Conservation (phyloP, 2,888 invertebrate species). For the Noctua pronuba region DNA sequence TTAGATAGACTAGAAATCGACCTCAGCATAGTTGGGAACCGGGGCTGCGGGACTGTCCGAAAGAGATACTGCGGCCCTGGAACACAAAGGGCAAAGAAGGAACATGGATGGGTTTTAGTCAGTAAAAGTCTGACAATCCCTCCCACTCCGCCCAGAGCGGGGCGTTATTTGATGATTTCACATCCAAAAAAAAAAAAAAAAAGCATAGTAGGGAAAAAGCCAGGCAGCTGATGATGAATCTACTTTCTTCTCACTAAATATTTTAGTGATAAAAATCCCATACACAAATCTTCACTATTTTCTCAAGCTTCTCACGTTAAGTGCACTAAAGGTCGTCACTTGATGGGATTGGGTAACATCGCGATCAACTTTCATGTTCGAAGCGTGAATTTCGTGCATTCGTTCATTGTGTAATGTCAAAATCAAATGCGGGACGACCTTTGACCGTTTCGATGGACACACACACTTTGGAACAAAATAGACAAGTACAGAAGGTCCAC, state of each 20-base stretch:
- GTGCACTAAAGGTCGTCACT: constrained; percentile 75
- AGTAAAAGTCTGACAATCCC: too few relatives aligned
- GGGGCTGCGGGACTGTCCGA: too few relatives aligned
- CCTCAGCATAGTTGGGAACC: neutral
- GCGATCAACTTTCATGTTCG: constrained; percentile 77
- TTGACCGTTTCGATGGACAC: constrained; percentile 75
- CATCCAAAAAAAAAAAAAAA: too few relatives aligned
- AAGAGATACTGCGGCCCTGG: too few relatives aligned
- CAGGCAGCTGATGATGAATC: neutral
- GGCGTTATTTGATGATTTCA: too few relatives aligned
- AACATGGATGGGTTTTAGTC: too few relatives aligned
- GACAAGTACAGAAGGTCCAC: constrained; percentile 22
- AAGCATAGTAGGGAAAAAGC: neutral
- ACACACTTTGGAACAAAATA: constrained; percentile 59
- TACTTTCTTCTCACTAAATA: neutral
- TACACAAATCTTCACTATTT: constrained; percentile 25
- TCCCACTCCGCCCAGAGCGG: too few relatives aligned
- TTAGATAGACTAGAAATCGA: neutral
- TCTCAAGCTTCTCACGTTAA: constrained; percentile 66
- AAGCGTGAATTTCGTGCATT: constrained; percentile 82
- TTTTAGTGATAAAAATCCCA: neutral
- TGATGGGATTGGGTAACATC: constrained; percentile 79
- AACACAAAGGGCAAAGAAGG: too few relatives aligned
- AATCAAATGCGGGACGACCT: constrained; percentile 73
- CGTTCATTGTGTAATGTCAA: constrained; percentile 80